A percentile compares a stretch with the other conserved stretches of the same genome.
Evolutionary conservation across 2,888 invertebrate species (phyloP).

Genomic region (Coenonympha glycerion): DNA sequence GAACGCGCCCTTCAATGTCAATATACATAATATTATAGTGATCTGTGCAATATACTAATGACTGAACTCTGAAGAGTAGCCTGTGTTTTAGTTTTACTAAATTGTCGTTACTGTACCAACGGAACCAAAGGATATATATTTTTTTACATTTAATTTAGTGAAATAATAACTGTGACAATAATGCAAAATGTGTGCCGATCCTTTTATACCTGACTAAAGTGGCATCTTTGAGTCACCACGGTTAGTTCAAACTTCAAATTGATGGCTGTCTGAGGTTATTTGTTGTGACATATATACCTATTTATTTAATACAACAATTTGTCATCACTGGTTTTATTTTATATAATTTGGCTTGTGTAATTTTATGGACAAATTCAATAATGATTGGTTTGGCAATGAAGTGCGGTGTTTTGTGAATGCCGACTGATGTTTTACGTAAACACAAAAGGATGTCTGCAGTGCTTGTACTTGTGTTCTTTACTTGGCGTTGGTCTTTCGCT

Average conservation of each 20-base stretch:
- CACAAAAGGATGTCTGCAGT: constrained; percentile 14
- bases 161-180: constrained; percentile 66
- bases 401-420: not conserved
- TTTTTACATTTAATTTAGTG: constrained; percentile 57
- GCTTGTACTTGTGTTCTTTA: constrained; percentile 33
- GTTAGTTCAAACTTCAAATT: constrained; percentile 56
- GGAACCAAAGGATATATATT: constrained; percentile 67
- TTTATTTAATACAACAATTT: constrained; percentile 50
- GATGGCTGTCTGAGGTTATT: constrained; percentile 71
- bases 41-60: no score
- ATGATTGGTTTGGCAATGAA: not conserved
- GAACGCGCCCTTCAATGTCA: no score
- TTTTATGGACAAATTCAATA: not conserved
- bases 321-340: constrained; percentile 46
- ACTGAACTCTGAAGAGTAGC: no score
- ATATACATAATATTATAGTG: no score
- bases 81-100: constrained; percentile 44
- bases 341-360: constrained; percentile 15
- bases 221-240: constrained; percentile 67
- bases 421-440: not conserved
- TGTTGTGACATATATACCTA: constrained; percentile 64
- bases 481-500: constrained; percentile 55
- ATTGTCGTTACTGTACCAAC: constrained; percentile 55
- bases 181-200: constrained; percentile 74
- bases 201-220: constrained; percentile 66